Evolutionary conservation across 2,888 invertebrate genomes (phyloP), one percentile per base, ranked within the genome.

Genomic region (Rosalia funebris): DNA sequence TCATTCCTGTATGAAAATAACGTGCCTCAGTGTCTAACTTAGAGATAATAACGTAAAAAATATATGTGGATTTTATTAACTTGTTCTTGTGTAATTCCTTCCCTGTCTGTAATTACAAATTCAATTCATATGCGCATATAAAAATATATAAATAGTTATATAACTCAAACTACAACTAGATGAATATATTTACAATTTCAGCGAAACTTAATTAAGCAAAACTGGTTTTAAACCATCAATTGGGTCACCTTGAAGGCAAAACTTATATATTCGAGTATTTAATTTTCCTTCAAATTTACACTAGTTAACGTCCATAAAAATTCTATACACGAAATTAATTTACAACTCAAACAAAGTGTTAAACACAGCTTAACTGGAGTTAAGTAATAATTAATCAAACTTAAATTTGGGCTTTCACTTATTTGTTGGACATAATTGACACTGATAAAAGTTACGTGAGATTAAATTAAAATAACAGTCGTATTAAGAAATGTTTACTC

Each of bases 201-300:
- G 52, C 52, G 15, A 52, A 52, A 52, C 25, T 39, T 41, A 52
- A 52, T 52, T 41, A 52, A 52, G 12, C 12, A 41, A n/a, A 52
- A 52, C 52, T 25, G 41, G 52, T 31, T 50, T 20, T 10, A 52
- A 14, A 31, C 25, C 41, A 52, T 36, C 36, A 32, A 32, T 46
- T 52, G 11, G 52, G 52, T 52, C 52, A 52, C 52, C 52, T 52
- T 52, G 52, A 41, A n/a, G 12, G 36, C 12, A 14, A 36, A 12
- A 11, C 48, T 50, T 37, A 50, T 7, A 20, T 50, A 50, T 50
- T 47, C 47, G 12, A 50, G 36, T 14, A 12, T 37, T 50, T 14
- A 1, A 50, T 20, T 50, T 50, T 50, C 48, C 48, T 50, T 50
- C 37, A 50, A 37, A 37, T 50, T 37, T 15, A 37, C 20, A 37